Conservation (phyloP, 2,888 invertebrate genomes). For the Hirtodrosophila duncani region DNA sequence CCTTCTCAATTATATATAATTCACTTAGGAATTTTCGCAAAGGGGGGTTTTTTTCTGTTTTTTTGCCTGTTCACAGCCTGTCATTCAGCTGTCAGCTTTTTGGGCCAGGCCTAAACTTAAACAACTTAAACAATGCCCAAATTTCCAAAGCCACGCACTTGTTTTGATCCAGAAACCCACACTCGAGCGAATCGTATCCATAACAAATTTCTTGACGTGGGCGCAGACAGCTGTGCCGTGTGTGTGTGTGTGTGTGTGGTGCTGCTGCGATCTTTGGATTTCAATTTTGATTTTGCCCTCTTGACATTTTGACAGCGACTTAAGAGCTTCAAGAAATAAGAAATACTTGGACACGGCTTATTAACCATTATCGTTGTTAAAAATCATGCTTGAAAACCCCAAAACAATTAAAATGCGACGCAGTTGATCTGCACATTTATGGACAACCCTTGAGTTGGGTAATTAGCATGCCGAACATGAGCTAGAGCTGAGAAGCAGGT, state of each 20-base stretch:
- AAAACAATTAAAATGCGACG: slow-evolving; percentile 60
- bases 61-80: slow-evolving; percentile 18
- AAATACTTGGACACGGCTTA: slow-evolving; percentile 1
- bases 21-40: slow-evolving; percentile 23
- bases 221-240: slow-evolving; percentile 57
- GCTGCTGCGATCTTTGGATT: slow-evolving; percentile 38
- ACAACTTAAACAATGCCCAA: slow-evolving; percentile 39
- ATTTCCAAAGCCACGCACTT: slow-evolving; percentile 42
- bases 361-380: slow-evolving; percentile 41
- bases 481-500: not conserved
- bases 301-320: slow-evolving; percentile 64
- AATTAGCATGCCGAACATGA: slow-evolving; percentile 56
- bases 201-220: slow-evolving; percentile 59
- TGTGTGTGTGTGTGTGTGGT: too few species aligned
- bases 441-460: slow-evolving; percentile 16
- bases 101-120: not conserved
- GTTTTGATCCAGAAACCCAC: slow-evolving; percentile 7
- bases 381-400: slow-evolving; percentile 32
- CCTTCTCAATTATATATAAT: too few species aligned
- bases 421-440: slow-evolving; percentile 39
- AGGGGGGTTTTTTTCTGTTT: not conserved
- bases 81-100: slow-evolving; percentile 65
- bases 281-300: slow-evolving; percentile 7
- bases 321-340: slow-evolving; percentile 51
- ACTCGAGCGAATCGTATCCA: slow-evolving; percentile 7